Conservation (phyloP, 2,888 invertebrate genomes). For the Drosophila sordidapex region DNA sequence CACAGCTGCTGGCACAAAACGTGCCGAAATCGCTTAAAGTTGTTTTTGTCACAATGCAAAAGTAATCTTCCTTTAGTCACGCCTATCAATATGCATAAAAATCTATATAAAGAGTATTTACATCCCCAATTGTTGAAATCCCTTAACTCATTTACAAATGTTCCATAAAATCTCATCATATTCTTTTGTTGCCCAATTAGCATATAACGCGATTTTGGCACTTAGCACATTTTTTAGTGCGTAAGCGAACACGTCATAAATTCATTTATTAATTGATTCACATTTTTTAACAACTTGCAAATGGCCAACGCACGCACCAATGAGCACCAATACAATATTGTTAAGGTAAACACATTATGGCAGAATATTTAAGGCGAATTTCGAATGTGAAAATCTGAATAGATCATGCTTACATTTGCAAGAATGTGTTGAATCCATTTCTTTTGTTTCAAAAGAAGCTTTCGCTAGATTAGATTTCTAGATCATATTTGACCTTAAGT, state of each 20-base stretch:
- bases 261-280: conserved; percentile 5
- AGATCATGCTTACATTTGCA: background rate
- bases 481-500: background rate
- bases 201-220: conserved; percentile 40
- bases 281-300: conserved; percentile 53
- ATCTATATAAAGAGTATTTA: conserved; percentile 17
- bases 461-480: no score
- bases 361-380: background rate
- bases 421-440: background rate
- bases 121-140: conserved; percentile 38
- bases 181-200: conserved; percentile 56
- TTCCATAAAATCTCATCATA: conserved; percentile 31
- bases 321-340: background rate
- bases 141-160: conserved; percentile 48
- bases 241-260: conserved; percentile 67
- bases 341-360: background rate
- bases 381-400: background rate
- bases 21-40: conserved; percentile 27
- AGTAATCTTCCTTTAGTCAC: background rate
- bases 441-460: background rate
- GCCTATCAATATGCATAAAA: no score
- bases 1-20: conserved; percentile 22
- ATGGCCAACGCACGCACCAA: conserved; percentile 55
- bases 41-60: conserved; percentile 15
- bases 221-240: conserved; percentile 68